Conservation (phyloP, 2,888 invertebrate genomes). For the Cataglyphis rosenhaueri region DNA sequence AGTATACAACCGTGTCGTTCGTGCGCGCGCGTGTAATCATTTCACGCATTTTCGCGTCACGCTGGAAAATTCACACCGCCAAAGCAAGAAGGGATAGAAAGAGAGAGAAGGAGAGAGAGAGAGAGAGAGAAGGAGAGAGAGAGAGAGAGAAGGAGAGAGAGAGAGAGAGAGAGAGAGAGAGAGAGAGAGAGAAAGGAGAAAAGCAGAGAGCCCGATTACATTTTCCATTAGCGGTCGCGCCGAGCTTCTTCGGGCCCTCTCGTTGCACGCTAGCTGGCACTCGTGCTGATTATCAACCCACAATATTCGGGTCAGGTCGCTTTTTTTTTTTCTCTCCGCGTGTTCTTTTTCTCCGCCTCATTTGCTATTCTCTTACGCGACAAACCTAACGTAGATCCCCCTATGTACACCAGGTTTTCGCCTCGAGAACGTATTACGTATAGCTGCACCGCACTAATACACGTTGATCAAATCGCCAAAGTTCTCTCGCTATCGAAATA, state of each 20-base stretch:
- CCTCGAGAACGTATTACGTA: conserved; percentile 8
- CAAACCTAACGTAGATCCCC: conserved; percentile 46
- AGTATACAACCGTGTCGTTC: background rate
- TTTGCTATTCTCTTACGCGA: conserved; percentile 68
- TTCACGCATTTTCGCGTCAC: conserved; percentile 40
- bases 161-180: background rate
- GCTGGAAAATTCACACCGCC: conserved; percentile 48
- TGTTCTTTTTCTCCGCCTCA: conserved; percentile 59
- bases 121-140: background rate
- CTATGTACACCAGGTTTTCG: background rate
- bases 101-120: too few relatives aligned
- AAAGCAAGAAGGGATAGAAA: background rate
- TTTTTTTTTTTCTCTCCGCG: conserved; percentile 45
- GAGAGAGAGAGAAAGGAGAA: background rate
- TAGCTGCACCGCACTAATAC: background rate
- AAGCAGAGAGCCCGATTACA: conserved; percentile 71
- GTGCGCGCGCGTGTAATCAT: conserved; percentile 3
- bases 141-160: background rate
- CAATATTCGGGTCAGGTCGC: conserved; percentile 59
- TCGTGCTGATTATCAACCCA: conserved; percentile 73
- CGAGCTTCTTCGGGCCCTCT: conserved; percentile 64
- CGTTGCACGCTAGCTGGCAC: conserved; percentile 62
- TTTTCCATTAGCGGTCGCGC: conserved; percentile 77
- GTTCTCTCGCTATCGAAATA: conserved; percentile 25
- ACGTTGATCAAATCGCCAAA: conserved; percentile 39